These are phyloP conservation scores for Bergia sp. DNA, from an alignment of 92 coral and sea anemone genomes.

Conservation along the genomic window DNA sequence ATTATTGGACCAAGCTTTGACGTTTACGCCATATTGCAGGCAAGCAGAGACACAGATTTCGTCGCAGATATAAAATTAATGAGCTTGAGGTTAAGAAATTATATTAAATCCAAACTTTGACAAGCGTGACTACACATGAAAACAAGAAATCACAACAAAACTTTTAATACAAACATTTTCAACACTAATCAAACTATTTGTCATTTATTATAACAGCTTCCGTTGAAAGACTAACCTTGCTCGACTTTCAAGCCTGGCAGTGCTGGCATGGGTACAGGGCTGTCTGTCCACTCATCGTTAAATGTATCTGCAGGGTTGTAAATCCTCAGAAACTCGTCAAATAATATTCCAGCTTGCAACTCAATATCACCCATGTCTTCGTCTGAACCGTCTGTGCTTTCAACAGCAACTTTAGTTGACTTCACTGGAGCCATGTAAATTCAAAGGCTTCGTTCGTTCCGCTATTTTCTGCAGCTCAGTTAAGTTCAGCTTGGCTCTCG, in stretches of 20 bases:
- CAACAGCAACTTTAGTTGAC: constrained; percentile 58
- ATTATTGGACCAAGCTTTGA: neutral
- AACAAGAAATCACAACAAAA: neutral
- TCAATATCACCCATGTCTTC: constrained; percentile 62
- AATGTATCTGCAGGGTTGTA: constrained; percentile 32
- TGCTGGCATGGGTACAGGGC: constrained; percentile 42
- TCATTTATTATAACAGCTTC: neutral
- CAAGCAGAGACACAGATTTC: too few relatives aligned
- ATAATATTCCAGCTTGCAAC: constrained; percentile 70
- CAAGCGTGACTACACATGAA: neutral
- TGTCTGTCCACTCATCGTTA: constrained; percentile 38
- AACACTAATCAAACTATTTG: too few relatives aligned
- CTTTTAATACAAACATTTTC: neutral
- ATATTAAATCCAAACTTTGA: neutral
- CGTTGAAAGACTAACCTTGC: constrained; percentile 17
- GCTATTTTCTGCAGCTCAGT: neutral
- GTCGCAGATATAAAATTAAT: too few relatives aligned
- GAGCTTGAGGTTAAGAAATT: neutral
- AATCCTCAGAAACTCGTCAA: constrained; percentile 80
- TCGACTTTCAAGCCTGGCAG: constrained; percentile 15
- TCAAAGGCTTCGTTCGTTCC: neutral
- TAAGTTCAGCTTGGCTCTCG: neutral
- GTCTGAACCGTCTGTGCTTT: constrained; percentile 47
- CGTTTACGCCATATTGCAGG: neutral
- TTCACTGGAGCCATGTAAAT: constrained; percentile 48